A percentile compares a stretch with the other conserved stretches of the same genome.
Evolutionary conservation across 2,113 vertebrate genomes (phyloP).

Genomic region (Syngnathoides biaculeatus): DNA sequence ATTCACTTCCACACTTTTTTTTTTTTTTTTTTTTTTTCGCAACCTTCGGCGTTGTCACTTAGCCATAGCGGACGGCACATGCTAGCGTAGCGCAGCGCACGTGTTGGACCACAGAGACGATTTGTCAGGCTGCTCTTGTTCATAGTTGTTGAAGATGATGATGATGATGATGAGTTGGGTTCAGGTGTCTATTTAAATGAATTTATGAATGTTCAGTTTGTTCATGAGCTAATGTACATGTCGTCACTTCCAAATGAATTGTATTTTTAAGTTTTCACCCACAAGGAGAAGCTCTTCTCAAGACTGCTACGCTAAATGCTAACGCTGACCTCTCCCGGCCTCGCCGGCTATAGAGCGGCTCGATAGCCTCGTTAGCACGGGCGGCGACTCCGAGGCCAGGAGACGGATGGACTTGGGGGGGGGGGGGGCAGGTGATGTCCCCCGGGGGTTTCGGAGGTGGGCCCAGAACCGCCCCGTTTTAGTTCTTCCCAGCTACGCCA

Average conservation of each 20-base stretch:
- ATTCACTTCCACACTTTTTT: neutral
- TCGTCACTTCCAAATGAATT: slow-evolving; percentile 31
- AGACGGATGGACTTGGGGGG: neutral
- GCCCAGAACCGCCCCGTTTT: slow-evolving; percentile 5
- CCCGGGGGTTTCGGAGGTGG: too few relatives aligned
- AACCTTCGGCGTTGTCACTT: neutral
- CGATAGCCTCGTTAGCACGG: neutral
- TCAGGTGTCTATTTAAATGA: slow-evolving; percentile 65
- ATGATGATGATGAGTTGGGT: slow-evolving; percentile 52
- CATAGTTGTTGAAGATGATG: slow-evolving; percentile 29
- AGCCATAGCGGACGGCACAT: neutral
- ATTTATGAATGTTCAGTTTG: slow-evolving; percentile 57
- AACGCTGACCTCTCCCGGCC: slow-evolving; percentile 23
- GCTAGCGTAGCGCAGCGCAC: slow-evolving; percentile 8
- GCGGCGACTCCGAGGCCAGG: slow-evolving; percentile 11
- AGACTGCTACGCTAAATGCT: slow-evolving; percentile 66
- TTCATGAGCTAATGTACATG: slow-evolving; percentile 29
- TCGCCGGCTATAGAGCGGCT: neutral
- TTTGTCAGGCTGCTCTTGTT: neutral
- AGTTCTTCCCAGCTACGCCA: slow-evolving; percentile 23
- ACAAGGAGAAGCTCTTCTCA: slow-evolving; percentile 55
- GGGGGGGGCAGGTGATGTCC: too few relatives aligned
- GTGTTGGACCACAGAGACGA: slow-evolving; percentile 59
- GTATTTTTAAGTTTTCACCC: slow-evolving; percentile 24
- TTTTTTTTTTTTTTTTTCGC: neutral